Base-by-base conservation (phyloP, 2,797 vertebrate species). In the Syncerus caffer region DNA sequence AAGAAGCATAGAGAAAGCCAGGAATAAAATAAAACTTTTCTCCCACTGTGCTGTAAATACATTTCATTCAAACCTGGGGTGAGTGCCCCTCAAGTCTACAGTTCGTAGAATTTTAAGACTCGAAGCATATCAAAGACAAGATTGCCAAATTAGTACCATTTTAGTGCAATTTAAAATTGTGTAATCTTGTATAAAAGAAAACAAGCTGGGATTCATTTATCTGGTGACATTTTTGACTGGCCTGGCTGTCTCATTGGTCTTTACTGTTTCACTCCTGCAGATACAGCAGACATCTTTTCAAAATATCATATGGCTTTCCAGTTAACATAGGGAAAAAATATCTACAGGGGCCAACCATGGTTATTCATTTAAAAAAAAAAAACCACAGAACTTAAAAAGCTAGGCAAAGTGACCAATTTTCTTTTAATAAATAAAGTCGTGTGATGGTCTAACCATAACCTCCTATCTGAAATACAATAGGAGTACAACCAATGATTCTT, bases 81-180 rank as follows among this genome's bases (percentile, higher is more conserved):
- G 74, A 98, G 91, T 94, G 85, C 34, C 74, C 10, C 78, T 97
- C 55, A 23, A 96, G 85, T 78, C 92, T 89, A 87, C n/a, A 60
- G 93, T 88, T 27, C 76, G 38, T 25, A 88, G 29, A 94, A 96
- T 95, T 82, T 98, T 95, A 95, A 92, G 85, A 92, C 42, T 64
- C 58, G 67, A 38, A 98, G 45, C 38, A 90, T 88, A 97, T 96
- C 79, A 97, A 97, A 98, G 47, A 62, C 96, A 92, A 97, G 88
- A 97, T 55, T 96, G 93, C 16, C 85, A 98, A 98, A 98, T 98
- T 97, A 98, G 90, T 95, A 34, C 10, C 89, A 98, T 96, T 97
- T 98, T 98, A 97, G 53, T 96, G 89, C 64, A 98, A 95, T 98
- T 98, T 97, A 80, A 89, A 95, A 76, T 97, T 17, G 6, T 53